These are phyloP conservation scores for Crossaster papposus DNA, from an alignment of 53 echinoderm and acorn worm species.

Conservation along the genomic window DNA sequence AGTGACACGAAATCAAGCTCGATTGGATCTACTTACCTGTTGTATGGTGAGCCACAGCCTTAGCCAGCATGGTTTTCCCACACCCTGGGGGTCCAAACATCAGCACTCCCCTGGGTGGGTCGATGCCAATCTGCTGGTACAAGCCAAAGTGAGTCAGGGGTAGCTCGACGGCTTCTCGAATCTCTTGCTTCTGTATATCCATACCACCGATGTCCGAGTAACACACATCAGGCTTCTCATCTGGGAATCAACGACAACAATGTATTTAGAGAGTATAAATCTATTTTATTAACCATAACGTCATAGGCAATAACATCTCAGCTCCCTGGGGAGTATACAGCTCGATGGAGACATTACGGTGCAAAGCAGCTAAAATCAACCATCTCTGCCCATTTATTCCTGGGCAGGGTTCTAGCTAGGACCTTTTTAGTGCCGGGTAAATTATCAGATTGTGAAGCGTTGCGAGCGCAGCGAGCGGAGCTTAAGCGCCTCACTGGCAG, in stretches of 20 bases:
- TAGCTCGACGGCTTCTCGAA: constrained; percentile 94
- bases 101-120: constrained; percentile 93
- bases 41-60: constrained; percentile 98
- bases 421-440: too few species aligned
- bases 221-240: constrained; percentile 94
- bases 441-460: too few species aligned
- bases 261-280: not conserved
- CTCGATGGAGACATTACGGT: too few species aligned
- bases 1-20: too few species aligned
- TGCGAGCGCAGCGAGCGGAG: too few species aligned
- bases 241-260: constrained; percentile 32
- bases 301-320: too few species aligned
- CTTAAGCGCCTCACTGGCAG: too few species aligned
- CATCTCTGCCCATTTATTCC: too few species aligned
- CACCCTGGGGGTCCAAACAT: constrained; percentile 98
- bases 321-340: too few species aligned
- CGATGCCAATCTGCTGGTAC: constrained; percentile 98
- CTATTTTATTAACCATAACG: too few species aligned
- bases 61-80: constrained; percentile 97
- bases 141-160: constrained; percentile 92
- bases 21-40: constrained; percentile 85
- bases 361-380: too few species aligned
- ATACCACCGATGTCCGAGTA: constrained; percentile 99
- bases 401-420: too few species aligned
- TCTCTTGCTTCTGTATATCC: constrained; percentile 99